Evolutionary conservation across 1,140 invertebrate genomes (phyloP).

Genomic region (Heliconius congener): DNA sequence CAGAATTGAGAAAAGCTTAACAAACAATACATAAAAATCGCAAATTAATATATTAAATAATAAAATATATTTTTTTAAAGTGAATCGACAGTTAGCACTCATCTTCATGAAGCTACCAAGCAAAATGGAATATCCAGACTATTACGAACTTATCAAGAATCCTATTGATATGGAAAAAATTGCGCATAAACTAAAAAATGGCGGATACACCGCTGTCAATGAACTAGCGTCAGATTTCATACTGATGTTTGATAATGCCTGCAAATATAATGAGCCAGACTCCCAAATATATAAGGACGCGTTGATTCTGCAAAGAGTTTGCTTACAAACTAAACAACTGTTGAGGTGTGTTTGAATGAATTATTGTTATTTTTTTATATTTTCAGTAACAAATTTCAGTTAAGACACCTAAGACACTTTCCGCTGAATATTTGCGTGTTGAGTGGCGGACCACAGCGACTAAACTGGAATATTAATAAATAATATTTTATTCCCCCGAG

Average conservation of each 20-base stretch:
- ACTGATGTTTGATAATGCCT: constrained; percentile 99
- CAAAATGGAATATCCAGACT: constrained; percentile 97
- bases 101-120: constrained; percentile 98
- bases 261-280: constrained; percentile 99
- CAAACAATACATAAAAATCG: too few relatives aligned
- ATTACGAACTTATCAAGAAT: constrained; percentile 98
- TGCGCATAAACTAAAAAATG: constrained; percentile 91
- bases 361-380: too few relatives aligned
- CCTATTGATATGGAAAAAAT: constrained; percentile 99
- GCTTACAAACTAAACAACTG: constrained; percentile 93
- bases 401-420: too few relatives aligned
- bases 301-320: constrained; percentile 94
- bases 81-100: constrained; percentile 89
- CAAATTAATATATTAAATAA: too few relatives aligned
- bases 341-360: constrained; percentile 18
- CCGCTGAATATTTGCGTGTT: too few relatives aligned
- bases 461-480: too few relatives aligned
- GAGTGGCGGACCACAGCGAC: too few relatives aligned
- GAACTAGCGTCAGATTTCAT: constrained; percentile 96
- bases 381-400: too few relatives aligned
- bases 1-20: too few relatives aligned
- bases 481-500: too few relatives aligned
- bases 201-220: constrained; percentile 91
- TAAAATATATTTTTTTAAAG: constrained; percentile 43
- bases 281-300: constrained; percentile 99